Evolutionary conservation across 2,888 invertebrate species (phyloP).

Genomic region (Zygogramma bicolorata): DNA sequence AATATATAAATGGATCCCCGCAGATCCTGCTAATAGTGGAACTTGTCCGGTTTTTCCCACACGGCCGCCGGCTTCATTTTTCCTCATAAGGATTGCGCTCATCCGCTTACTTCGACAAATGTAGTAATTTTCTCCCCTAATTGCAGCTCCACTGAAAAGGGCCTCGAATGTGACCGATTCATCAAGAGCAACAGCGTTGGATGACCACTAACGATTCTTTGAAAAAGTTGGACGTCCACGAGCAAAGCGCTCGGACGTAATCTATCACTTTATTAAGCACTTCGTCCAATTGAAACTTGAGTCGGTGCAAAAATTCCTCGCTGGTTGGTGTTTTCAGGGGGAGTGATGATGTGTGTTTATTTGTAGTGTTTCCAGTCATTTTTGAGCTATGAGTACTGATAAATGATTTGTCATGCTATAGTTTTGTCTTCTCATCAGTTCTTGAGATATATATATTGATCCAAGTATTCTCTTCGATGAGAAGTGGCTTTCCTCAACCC

Average conservation of each 20-base stretch:
- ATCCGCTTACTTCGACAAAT: constrained; percentile 7
- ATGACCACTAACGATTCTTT: constrained; percentile 38
- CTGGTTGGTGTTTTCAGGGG: neutral
- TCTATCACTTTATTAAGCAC: constrained; percentile 33
- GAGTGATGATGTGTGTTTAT: no score
- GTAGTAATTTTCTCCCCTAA: constrained; percentile 14
- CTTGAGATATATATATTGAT: no score
- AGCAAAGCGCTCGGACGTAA: constrained; percentile 29
- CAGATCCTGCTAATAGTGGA: neutral
- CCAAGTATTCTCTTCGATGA: no score
- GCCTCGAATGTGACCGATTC: constrained; percentile 16
- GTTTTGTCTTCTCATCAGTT: no score
- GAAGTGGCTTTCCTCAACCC: no score
- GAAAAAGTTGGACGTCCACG: constrained; percentile 30
- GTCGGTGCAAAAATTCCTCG: neutral
- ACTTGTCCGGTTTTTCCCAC: neutral
- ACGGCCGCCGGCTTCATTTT: neutral
- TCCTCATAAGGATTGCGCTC: neutral
- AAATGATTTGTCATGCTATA: no score
- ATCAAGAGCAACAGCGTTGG: constrained; percentile 32
- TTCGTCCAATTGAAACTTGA: neutral
- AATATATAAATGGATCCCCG: no score
- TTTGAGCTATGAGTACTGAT: no score
- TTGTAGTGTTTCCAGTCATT: no score
- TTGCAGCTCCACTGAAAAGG: constrained; percentile 3